A percentile compares a stretch with the other conserved stretches of the same genome.
Evolutionary conservation across 2,888 invertebrate genomes (phyloP).

Genomic region (Chymomyza procnemis): DNA sequence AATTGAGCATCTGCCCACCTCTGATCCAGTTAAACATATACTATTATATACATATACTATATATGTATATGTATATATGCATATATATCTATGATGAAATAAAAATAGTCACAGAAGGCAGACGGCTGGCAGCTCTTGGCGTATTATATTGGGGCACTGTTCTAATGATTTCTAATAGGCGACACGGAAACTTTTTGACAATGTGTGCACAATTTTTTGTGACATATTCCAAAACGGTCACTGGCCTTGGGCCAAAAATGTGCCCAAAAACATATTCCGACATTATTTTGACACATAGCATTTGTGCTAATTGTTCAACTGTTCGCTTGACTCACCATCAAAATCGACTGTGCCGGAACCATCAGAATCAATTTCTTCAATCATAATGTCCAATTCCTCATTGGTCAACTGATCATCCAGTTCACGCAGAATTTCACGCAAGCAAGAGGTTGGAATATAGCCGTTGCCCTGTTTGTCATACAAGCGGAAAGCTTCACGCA

Average conservation of each 20-base stretch:
- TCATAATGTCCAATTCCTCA: slow-evolving; percentile 96
- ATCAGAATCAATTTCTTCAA: slow-evolving; percentile 98
- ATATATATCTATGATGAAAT: background rate
- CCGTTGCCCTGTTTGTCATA: slow-evolving; percentile 99
- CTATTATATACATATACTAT: slow-evolving; percentile 8
- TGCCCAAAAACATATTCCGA: slow-evolving; percentile 1
- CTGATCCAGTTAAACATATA: too few relatives aligned
- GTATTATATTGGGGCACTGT: background rate
- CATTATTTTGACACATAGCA: slow-evolving; percentile 24
- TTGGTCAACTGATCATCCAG: slow-evolving; percentile 97
- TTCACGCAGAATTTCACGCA: slow-evolving; percentile 95
- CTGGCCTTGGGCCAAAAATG: slow-evolving; percentile 43
- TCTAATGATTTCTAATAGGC: background rate
- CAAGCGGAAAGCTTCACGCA: slow-evolving; percentile 98
- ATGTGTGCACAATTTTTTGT: slow-evolving; percentile 8
- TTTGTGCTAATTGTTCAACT: slow-evolving; percentile 29
- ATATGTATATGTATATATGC: background rate
- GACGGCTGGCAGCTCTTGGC: background rate
- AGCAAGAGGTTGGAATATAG: slow-evolving; percentile 94
- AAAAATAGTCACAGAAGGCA: slow-evolving; percentile 21
- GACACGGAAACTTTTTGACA: background rate
- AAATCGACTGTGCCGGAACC: slow-evolving; percentile 99
- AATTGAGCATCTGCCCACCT: too few relatives aligned
- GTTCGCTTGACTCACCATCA: slow-evolving; percentile 86
- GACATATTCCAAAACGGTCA: background rate